Percentiles rank a stretch among this genome's conserved stretches.
Conservation (phyloP, 2,797 vertebrate species). For the Sebastiscus albofasciatus region DNA sequence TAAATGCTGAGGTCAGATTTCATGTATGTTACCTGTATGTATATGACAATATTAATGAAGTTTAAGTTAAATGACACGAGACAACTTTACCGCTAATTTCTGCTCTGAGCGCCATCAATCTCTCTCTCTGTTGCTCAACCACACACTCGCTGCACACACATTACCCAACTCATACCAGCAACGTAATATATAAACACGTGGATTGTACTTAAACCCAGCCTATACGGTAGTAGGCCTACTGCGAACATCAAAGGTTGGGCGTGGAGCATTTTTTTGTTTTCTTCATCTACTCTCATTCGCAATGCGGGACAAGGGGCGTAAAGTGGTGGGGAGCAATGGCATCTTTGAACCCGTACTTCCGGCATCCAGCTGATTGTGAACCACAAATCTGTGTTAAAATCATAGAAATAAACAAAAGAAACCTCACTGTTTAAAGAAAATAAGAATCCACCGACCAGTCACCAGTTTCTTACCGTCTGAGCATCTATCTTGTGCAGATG, state of each 20-base stretch:
- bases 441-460: no score
- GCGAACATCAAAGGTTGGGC: neutral
- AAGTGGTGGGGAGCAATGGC: no score
- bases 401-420: no score
- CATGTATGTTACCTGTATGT: neutral
- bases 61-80: neutral
- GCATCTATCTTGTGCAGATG: no score
- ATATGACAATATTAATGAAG: neutral
- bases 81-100: neutral
- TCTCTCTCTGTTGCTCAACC: neutral
- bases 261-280: no score
- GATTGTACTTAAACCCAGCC: neutral
- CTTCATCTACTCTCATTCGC: no score
- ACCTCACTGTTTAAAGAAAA: no score
- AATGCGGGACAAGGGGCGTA: no score
- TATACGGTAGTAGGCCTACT: neutral
- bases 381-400: no score
- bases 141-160: neutral
- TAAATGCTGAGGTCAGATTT: neutral
- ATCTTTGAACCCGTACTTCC: no score
- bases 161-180: neutral
- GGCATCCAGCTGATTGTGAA: no score
- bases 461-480: no score
- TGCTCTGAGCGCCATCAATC: neutral
- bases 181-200: neutral